These are phyloP conservation scores for Aphis gossypii DNA, from an alignment of 1,140 invertebrate genomes.

Conservation along the genomic window DNA sequence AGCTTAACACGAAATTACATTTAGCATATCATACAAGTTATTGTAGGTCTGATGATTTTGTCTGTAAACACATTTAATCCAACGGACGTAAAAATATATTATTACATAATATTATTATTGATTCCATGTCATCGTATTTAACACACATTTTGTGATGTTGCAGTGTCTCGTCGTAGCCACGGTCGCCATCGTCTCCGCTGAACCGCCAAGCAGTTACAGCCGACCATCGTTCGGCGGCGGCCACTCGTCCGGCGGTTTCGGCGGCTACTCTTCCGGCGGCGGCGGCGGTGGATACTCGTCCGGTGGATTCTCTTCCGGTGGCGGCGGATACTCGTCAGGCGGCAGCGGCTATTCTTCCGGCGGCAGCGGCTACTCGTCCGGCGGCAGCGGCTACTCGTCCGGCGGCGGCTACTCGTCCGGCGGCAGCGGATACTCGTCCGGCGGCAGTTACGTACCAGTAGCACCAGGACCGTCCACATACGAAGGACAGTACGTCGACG, in stretches of 20 bases:
- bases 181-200: conserved; percentile 69
- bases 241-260: conserved; percentile 67
- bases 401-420: conserved; percentile 59
- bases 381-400: conserved; percentile 66
- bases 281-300: conserved; percentile 67
- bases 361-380: conserved; percentile 56
- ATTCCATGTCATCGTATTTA: too few relatives aligned
- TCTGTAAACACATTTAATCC: neutral
- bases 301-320: conserved; percentile 6
- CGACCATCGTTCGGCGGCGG: conserved; percentile 66
- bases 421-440: conserved; percentile 64
- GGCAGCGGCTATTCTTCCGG: conserved; percentile 8
- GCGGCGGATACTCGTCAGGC: conserved; percentile 62
- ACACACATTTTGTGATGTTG: conserved; percentile 58
- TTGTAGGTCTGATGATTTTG: neutral
- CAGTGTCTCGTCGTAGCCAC: conserved; percentile 73
- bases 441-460: conserved; percentile 73
- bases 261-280: conserved; percentile 71
- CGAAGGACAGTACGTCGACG: conserved; percentile 81
- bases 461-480: conserved; percentile 76
- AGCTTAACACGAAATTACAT: neutral
- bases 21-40: neutral
- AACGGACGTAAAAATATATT: neutral
- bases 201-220: conserved; percentile 70
- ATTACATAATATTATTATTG: neutral